These are phyloP conservation scores for Argyrosomus regius DNA, from an alignment of 2,797 vertebrate genomes.

Conservation along the genomic window DNA sequence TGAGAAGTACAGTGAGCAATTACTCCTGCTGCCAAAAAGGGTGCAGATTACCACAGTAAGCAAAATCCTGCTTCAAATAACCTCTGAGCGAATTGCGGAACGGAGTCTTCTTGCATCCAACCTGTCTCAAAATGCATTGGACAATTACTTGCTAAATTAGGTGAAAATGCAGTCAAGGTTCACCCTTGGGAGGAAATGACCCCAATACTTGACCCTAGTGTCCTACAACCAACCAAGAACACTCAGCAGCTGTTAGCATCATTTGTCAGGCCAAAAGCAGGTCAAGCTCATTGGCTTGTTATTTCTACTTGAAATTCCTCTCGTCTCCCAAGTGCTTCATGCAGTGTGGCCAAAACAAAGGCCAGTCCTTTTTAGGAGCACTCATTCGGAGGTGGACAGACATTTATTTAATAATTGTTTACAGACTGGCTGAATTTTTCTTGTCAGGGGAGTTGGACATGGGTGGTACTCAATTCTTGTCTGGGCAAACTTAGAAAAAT, in stretches of 20 bases:
- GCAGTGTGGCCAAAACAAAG: conserved; percentile 34
- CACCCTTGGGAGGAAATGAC: conserved; percentile 44
- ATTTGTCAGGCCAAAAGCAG: conserved; percentile 53
- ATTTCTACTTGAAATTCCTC: conserved; percentile 54
- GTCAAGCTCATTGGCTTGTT: conserved; percentile 61
- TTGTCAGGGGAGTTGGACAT: not conserved
- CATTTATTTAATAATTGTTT: conserved; percentile 25
- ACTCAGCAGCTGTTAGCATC: conserved; percentile 70
- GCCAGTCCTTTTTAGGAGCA: not conserved
- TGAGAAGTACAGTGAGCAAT: not conserved
- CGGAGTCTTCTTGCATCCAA: not conserved
- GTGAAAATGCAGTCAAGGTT: conserved; percentile 39
- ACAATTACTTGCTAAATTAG: conserved; percentile 45
- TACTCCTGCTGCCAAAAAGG: not conserved
- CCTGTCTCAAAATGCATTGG: not conserved
- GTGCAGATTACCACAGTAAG: not conserved
- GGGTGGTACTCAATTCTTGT: not conserved
- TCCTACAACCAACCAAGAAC: conserved; percentile 46
- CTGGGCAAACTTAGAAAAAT: not conserved
- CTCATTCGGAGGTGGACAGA: not conserved
- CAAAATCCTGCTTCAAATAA: not conserved
- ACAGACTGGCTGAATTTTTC: not conserved
- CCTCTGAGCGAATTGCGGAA: not conserved
- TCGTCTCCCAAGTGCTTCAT: conserved; percentile 25
- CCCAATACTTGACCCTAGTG: conserved; percentile 53